Evolutionary conservation across 2,888 invertebrate genomes (phyloP).

Genomic region (Coremacera marginata): DNA sequence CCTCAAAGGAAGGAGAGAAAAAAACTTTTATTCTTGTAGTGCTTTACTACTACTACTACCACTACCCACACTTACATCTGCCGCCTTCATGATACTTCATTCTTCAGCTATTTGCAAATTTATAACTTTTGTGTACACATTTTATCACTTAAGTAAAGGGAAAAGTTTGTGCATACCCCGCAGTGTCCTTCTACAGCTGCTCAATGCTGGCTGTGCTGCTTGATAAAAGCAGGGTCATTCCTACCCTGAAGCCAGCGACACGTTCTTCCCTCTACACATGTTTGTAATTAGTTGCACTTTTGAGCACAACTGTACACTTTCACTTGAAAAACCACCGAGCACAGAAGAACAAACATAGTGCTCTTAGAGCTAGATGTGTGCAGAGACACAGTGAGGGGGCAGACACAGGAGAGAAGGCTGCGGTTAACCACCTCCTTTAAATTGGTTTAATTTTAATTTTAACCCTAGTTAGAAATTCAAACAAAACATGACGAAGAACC

Average conservation of each 20-base stretch:
- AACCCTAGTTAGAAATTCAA: background rate
- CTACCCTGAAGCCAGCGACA: background rate
- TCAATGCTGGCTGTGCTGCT: background rate
- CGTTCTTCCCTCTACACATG: background rate
- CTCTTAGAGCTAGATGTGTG: background rate
- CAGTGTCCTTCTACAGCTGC: background rate
- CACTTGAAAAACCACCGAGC: background rate
- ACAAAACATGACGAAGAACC: background rate
- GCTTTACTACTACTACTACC: background rate
- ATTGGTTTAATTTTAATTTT: too few species aligned
- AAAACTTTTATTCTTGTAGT: too few species aligned
- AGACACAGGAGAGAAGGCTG: background rate
- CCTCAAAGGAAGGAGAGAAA: too few species aligned
- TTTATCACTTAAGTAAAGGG: slow-evolving; percentile 1
- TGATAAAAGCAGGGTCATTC: background rate
- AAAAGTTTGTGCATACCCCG: background rate
- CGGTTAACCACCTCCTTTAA: too few species aligned
- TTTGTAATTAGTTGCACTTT: slow-evolving; percentile 19
- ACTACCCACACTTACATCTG: background rate
- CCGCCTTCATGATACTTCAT: background rate
- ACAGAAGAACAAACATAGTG: background rate
- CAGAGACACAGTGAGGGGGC: background rate
- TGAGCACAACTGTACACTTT: slow-evolving; percentile 24
- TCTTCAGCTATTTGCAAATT: background rate
- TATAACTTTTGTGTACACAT: slow-evolving; percentile 13